These are phyloP conservation scores for Apocheima hispidaria DNA, from an alignment of 2,888 invertebrate genomes.

Conservation along the genomic window DNA sequence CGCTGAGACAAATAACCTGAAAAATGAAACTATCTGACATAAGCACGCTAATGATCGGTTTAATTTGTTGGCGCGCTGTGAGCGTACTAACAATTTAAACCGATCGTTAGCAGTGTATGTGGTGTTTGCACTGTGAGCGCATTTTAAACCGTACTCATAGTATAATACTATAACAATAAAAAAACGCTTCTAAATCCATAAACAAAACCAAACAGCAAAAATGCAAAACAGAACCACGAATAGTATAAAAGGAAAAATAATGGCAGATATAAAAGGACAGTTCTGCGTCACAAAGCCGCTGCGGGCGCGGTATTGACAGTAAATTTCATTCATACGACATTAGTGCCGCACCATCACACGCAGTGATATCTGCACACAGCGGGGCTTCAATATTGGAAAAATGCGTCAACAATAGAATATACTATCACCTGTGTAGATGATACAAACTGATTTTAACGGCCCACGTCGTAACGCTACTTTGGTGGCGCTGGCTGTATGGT, in stretches of 20 bases:
- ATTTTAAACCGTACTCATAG: neutral
- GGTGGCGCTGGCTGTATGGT: neutral
- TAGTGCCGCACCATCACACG: conserved; percentile 85
- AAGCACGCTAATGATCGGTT: too few species aligned
- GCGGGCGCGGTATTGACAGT: conserved; percentile 86
- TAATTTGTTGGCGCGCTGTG: too few species aligned
- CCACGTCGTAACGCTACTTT: too few species aligned
- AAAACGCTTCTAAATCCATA: neutral
- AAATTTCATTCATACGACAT: conserved; percentile 86
- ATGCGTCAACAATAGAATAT: conserved; percentile 9
- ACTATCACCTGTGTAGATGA: neutral
- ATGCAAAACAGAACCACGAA: conserved; percentile 74
- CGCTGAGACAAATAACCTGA: too few species aligned
- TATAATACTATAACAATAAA: neutral
- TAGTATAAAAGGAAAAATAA: conserved; percentile 70
- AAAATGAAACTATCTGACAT: too few species aligned
- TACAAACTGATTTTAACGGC: neutral
- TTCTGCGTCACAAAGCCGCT: conserved; percentile 84
- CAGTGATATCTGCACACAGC: conserved; percentile 74
- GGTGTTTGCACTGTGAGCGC: neutral
- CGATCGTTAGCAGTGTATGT: neutral
- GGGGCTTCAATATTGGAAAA: conserved; percentile 26
- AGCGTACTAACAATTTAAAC: too few species aligned
- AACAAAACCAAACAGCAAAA: conserved; percentile 59
- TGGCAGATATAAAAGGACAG: conserved; percentile 81